These are phyloP conservation scores for Oncorhynchus mykiss DNA, from an alignment of 2,113 vertebrate genomes.

Conservation along the genomic window DNA sequence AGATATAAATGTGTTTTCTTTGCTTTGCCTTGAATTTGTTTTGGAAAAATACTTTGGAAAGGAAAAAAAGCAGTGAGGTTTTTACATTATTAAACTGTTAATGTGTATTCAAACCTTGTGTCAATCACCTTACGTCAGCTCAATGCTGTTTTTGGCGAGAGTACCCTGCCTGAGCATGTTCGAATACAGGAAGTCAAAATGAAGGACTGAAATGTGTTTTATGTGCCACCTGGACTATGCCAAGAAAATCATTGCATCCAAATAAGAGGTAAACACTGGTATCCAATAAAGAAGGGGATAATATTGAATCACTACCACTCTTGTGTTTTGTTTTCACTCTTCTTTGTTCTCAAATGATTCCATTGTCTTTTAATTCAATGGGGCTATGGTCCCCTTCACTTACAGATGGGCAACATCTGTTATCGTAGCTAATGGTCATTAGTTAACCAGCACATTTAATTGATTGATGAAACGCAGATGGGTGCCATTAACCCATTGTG, in stretches of 20 bases:
- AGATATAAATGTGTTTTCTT: constrained; percentile 33
- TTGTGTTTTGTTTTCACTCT: constrained; percentile 25
- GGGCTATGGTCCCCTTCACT: too few species aligned
- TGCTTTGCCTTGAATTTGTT: constrained; percentile 40
- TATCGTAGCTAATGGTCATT: background rate
- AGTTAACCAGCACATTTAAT: background rate
- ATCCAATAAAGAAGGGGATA: constrained; percentile 47
- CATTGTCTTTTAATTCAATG: too few species aligned
- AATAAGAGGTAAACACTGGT: constrained; percentile 34
- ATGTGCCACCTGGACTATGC: constrained; percentile 20
- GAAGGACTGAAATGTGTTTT: constrained; percentile 20
- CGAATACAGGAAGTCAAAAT: constrained; percentile 5
- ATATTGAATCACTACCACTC: background rate
- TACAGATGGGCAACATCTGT: background rate
- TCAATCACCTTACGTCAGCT: constrained; percentile 16
- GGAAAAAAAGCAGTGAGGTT: background rate
- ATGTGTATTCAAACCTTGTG: constrained; percentile 1
- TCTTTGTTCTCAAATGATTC: background rate
- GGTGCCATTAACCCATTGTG: background rate
- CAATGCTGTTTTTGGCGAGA: constrained; percentile 12
- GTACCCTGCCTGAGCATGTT: constrained; percentile 53
- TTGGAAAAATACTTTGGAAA: constrained; percentile 10
- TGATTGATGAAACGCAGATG: background rate
- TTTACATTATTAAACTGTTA: constrained; percentile 2
- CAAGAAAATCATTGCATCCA: constrained; percentile 4